These are phyloP conservation scores for Onychostoma macrolepis DNA, from an alignment of 2,113 vertebrate species.

Conservation along the genomic window DNA sequence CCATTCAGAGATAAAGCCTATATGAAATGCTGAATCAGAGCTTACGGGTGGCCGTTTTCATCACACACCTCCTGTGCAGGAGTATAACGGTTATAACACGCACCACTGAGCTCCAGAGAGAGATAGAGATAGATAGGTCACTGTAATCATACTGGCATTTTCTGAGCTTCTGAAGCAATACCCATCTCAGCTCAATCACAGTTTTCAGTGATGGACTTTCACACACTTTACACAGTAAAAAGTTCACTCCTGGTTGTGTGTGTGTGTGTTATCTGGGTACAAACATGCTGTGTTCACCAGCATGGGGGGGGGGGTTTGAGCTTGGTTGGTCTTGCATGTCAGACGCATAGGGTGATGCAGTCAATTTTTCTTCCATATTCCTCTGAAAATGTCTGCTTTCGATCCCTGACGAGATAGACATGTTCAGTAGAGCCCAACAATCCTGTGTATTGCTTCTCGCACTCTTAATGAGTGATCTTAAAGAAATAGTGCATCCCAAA, in stretches of 20 bases:
- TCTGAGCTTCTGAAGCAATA: slow-evolving; percentile 38
- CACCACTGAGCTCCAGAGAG: slow-evolving; percentile 23
- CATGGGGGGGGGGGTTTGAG: neutral
- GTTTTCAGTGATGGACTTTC: slow-evolving; percentile 21
- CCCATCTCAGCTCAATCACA: slow-evolving; percentile 30
- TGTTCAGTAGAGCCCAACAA: neutral
- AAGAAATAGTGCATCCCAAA: neutral
- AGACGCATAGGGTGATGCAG: neutral
- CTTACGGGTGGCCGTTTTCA: slow-evolving; percentile 36
- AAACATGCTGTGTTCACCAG: neutral
- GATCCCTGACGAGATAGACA: neutral
- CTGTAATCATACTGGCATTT: slow-evolving; percentile 44
- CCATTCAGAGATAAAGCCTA: slow-evolving; percentile 15
- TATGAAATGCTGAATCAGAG: slow-evolving; percentile 35
- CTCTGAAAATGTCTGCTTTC: neutral
- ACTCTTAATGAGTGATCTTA: neutral
- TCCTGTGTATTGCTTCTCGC: neutral
- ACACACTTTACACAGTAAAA: slow-evolving; percentile 21
- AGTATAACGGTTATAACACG: slow-evolving; percentile 42
- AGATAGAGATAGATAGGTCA: slow-evolving; percentile 21
- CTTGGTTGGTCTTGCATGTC: neutral
- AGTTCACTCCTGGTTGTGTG: slow-evolving; percentile 8
- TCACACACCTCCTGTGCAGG: slow-evolving; percentile 30
- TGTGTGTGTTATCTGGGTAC: slow-evolving; percentile 6
- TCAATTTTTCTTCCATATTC: neutral